Conservation (phyloP, 2,888 invertebrate genomes). For the Gnatocerus cornutus region DNA sequence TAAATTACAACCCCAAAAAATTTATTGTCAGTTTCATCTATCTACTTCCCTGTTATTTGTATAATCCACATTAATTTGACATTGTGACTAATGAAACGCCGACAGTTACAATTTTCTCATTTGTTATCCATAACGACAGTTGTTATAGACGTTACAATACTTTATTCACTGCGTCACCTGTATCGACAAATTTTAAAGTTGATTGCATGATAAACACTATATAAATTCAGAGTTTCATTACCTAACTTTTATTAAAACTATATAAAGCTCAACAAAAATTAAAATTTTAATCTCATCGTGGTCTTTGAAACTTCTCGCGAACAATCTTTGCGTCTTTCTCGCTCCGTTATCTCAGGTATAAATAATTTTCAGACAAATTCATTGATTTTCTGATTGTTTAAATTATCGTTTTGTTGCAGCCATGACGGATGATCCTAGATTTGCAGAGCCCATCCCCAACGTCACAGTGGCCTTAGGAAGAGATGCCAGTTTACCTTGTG, state of each 20-base stretch:
- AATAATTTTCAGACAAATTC: slow-evolving; percentile 21
- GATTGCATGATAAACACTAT: slow-evolving; percentile 31
- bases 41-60: slow-evolving; percentile 33
- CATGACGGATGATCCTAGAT: slow-evolving; percentile 89
- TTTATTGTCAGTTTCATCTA: slow-evolving; percentile 30
- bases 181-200: slow-evolving; percentile 41
- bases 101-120: slow-evolving; percentile 48
- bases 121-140: slow-evolving; percentile 47
- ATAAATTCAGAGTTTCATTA: slow-evolving; percentile 30
- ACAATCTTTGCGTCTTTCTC: slow-evolving; percentile 20
- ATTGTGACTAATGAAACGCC: slow-evolving; percentile 44
- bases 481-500: slow-evolving; percentile 91
- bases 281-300: slow-evolving; percentile 33
- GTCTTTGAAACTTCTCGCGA: slow-evolving; percentile 28
- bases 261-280: slow-evolving; percentile 23
- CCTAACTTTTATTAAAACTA: slow-evolving; percentile 26
- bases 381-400: slow-evolving; percentile 25
- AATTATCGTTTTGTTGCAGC: slow-evolving; percentile 74
- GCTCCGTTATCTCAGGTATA: slow-evolving; percentile 13
- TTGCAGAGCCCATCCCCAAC: slow-evolving; percentile 93
- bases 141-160: slow-evolving; percentile 44
- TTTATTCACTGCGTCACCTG: slow-evolving; percentile 45
- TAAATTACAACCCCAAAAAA: slow-evolving; percentile 18
- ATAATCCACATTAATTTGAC: slow-evolving; percentile 40
- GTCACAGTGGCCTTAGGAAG: slow-evolving; percentile 92